Evolutionary conservation across 2,113 vertebrate species (phyloP).

Genomic region (Amphiprion ocellaris): DNA sequence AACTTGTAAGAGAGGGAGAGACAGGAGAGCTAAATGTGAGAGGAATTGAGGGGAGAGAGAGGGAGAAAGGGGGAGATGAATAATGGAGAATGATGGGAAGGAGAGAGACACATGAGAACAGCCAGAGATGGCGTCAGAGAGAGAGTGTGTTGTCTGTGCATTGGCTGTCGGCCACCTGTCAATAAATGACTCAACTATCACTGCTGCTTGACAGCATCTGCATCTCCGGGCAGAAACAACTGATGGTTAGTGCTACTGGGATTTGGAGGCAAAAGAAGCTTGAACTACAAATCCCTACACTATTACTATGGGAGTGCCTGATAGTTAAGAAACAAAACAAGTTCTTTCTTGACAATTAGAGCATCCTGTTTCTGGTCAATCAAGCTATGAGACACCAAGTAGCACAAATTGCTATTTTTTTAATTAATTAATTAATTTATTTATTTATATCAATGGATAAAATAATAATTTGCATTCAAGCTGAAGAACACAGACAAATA

Average conservation of each 20-base stretch:
- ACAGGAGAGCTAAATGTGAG: slow-evolving; percentile 11
- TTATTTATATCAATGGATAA: too few species aligned
- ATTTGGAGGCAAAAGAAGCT: slow-evolving; percentile 35
- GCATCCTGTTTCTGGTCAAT: background rate
- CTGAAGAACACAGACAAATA: too few species aligned
- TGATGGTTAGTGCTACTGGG: slow-evolving; percentile 88
- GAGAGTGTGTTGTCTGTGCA: slow-evolving; percentile 69
- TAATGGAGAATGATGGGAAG: slow-evolving; percentile 6
- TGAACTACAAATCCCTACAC: slow-evolving; percentile 52
- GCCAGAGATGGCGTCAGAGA: background rate
- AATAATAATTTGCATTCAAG: too few species aligned
- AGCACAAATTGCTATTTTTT: too few species aligned
- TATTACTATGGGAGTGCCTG: slow-evolving; percentile 8
- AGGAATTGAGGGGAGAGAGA: background rate
- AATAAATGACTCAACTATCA: slow-evolving; percentile 90
- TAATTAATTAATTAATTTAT: too few species aligned
- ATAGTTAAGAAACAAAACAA: background rate
- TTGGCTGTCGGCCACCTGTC: slow-evolving; percentile 87
- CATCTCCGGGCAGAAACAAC: slow-evolving; percentile 91
- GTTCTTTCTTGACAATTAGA: background rate
- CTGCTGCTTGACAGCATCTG: slow-evolving; percentile 89
- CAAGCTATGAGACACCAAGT: background rate
- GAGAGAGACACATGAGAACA: too few species aligned
- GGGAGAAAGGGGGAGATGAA: slow-evolving; percentile 17
- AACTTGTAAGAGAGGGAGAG: slow-evolving; percentile 6